Base-by-base conservation (phyloP, 2,113 vertebrate genomes). In the Addax nasomaculatus region DNA sequence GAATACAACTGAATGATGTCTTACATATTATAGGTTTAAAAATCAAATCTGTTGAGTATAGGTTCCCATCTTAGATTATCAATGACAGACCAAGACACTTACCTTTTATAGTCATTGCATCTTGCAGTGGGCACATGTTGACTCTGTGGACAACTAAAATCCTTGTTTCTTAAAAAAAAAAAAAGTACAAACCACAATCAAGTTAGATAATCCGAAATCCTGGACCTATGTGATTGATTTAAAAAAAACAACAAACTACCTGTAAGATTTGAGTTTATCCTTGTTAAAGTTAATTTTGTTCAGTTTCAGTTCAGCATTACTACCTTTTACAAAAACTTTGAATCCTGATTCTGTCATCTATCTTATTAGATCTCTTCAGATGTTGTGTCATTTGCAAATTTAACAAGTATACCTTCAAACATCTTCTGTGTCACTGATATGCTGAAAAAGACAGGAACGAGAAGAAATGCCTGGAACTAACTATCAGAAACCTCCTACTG, bases 251-350 rank as follows among this genome's bases (percentile, higher is more conserved):
- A 64, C 1, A 64, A 64, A 90, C 6, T 53, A 10, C n/a, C 21
- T 87, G 2, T 58, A 93, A 92, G 53, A 62, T 62, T 94, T 96
- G 16, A 87, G 45, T 93, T 90, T 93, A 55, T 91, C 15, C 12
- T 45, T 91, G 13, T 79, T 93, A 67, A 67, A 45, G 93, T 73
- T 91, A 78, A 87, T 87, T 95, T 96, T 92, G 7, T 95, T 83
- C 73, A 4, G 21, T 90, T 97, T 80, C 60, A 49, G n/a, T 84
- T 94, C 49, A 91, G 11, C 36, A 47, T 17, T 89, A 43, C 23
- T 94, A 64, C 57, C 36, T 94, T 8, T 95, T 96, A 73, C 11
- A 95, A 73, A 80, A 84, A 84, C 53, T 89, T 96, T 60, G 33
- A 96, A 53, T 90, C 11, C 58, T 23, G 21, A 47, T 96, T 88